Base-by-base conservation (phyloP, 2,888 invertebrate genomes). In the Plemyria rubiginata region DNA sequence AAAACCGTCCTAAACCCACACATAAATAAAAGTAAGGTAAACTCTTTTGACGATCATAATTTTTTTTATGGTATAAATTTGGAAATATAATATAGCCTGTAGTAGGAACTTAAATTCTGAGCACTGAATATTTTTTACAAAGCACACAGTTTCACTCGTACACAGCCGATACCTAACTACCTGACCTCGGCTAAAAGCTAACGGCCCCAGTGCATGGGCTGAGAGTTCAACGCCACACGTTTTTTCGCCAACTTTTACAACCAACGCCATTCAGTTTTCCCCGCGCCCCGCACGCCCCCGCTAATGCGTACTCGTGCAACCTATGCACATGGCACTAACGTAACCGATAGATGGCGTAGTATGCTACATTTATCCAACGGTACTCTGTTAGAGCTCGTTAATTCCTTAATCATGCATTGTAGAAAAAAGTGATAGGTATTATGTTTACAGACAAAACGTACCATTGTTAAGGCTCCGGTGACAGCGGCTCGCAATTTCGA, bases 131-230 rank as follows among this genome's bases (percentile, higher is more conserved):
- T 8, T 8, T 32, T 32, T 32, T 32, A 32, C 32, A 32, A 32
- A 32, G 7, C 32, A 32, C 6, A 32, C 32, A 5, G 32, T 7
- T 6, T 29, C 7, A 32, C 32, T 32, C n/a, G n/a, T 22, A 32
- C 32, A 32, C 32, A 32, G 53, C 52, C 75, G 69, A 75, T 76
- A 76, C 79, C 77, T 22, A 22, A 22, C 22, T 79, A 79, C 86
- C 87, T 89, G 90, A 89, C 90, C 90, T 91, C 87, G 88, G 89
- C 62, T 81, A 87, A 81, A n/a, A 82, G 81, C 78, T 87, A 88
- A 88, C 88, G 88, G 88, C 79, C 69, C 68, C 81, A 74, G 76
- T 90, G 90, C 89, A 90, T 80, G 83, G 80, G 83, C 85, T 77
- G 79, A 67, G 62, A 72, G 90, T 88, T 90, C 88, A 90, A 85